Percentiles rank a stretch among this genome's conserved stretches.
phyloP scores from a whole-genome alignment of 2,888 invertebrate genomes.

The Drosophila tripunctata region DNA sequence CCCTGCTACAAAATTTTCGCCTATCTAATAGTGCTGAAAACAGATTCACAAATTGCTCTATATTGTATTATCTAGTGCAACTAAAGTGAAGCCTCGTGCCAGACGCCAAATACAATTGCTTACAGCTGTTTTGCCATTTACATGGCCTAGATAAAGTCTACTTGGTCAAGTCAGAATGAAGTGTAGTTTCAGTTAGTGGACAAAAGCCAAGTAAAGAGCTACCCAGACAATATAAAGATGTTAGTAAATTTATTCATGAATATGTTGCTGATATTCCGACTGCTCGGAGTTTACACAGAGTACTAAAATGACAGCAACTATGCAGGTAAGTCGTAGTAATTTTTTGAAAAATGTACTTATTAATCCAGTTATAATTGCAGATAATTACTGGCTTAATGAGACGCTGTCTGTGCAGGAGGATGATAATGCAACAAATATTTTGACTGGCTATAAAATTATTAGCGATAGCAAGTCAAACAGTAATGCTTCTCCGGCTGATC shows the following conservation, averaged over 20 bases:
- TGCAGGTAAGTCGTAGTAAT: slow-evolving; percentile 21
- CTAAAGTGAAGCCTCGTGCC: slow-evolving; percentile 9
- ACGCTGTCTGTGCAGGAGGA: slow-evolving; percentile 38
- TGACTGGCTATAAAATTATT: slow-evolving; percentile 8
- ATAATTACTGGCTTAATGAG: slow-evolving; percentile 35
- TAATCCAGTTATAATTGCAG: slow-evolving; percentile 12
- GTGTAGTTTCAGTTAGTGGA: slow-evolving; percentile 20
- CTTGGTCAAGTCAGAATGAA: neutral
- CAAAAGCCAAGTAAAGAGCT: slow-evolving; percentile 7
- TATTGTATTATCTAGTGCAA: neutral
- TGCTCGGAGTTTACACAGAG: slow-evolving; percentile 1
- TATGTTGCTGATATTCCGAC: slow-evolving; percentile 12
- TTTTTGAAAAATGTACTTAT: neutral
- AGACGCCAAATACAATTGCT: neutral
- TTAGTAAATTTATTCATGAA: neutral
- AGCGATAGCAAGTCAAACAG: slow-evolving; percentile 2
- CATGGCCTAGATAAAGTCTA: slow-evolving; percentile 10
- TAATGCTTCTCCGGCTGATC: slow-evolving; percentile 9
- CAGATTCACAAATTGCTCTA: neutral
- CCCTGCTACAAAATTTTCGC: neutral
- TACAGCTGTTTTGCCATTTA: slow-evolving; percentile 47
- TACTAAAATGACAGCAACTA: slow-evolving; percentile 6
- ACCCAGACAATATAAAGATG: slow-evolving; percentile 1
- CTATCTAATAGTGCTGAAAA: neutral
- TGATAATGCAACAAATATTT: slow-evolving; percentile 20